Percentiles rank a stretch among this genome's conserved stretches.
These are phyloP conservation scores for Oceanodroma leucorhoa DNA, from an alignment of 2,797 vertebrate genomes.

Conservation along the genomic window DNA sequence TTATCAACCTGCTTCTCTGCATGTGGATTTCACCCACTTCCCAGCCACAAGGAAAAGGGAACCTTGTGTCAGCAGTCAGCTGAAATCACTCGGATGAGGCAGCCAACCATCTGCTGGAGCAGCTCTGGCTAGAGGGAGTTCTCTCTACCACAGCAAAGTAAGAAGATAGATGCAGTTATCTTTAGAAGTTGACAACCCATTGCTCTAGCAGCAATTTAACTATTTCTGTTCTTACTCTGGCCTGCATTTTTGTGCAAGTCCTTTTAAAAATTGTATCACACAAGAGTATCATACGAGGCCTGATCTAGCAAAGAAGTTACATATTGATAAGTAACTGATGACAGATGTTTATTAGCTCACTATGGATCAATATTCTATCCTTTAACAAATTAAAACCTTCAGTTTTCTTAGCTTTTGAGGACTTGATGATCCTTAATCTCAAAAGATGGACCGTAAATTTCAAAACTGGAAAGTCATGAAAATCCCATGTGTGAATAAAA, in stretches of 20 bases:
- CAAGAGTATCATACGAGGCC: not conserved
- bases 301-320: not conserved
- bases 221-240: not conserved
- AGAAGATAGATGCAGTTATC: fast-evolving
- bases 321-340: not conserved
- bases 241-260: not conserved
- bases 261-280: not conserved
- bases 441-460: not conserved
- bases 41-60: not conserved
- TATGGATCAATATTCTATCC: not conserved
- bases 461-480: not conserved
- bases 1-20: not conserved
- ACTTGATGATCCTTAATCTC: not conserved
- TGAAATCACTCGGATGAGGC: not conserved
- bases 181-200: not conserved
- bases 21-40: not conserved
- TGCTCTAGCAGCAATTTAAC: not conserved
- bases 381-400: not conserved
- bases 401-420: not conserved
- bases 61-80: not conserved
- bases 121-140: not conserved
- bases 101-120: not conserved
- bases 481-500: not conserved
- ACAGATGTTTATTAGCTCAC: not conserved
- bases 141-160: not conserved